These are phyloP conservation scores for Bedellia somnulentella DNA, from an alignment of 2,888 invertebrate genomes.

Conservation along the genomic window DNA sequence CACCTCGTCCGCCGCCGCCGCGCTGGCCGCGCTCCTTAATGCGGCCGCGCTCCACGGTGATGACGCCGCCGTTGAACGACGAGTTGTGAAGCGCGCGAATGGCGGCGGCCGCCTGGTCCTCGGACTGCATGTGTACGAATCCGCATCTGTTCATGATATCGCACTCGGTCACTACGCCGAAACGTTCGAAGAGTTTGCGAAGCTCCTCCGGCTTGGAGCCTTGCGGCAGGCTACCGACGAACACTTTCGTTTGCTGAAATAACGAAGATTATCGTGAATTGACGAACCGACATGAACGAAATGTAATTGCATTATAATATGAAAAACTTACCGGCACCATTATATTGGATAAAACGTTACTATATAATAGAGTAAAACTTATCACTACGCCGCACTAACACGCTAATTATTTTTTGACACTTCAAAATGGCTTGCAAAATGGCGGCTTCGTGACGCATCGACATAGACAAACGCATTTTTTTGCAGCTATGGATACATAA, in stretches of 20 bases:
- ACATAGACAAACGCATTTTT: too few species aligned
- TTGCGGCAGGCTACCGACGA: conserved; percentile 89
- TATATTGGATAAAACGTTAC: too few species aligned
- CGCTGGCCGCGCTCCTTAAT: conserved; percentile 70
- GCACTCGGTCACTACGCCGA: conserved; percentile 88
- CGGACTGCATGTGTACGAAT: conserved; percentile 88
- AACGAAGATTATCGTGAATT: conserved; percentile 4
- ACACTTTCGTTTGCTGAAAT: conserved; percentile 79
- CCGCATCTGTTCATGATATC: conserved; percentile 94
- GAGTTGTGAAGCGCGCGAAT: conserved; percentile 79
- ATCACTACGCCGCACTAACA: not conserved
- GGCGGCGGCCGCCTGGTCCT: conserved; percentile 79
- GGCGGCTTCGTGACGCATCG: conserved; percentile 7
- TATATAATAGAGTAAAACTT: too few species aligned
- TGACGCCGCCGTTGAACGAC: conserved; percentile 80
- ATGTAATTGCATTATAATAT: conserved; percentile 11
- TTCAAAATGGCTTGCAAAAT: conserved; percentile 8
- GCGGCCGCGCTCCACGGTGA: conserved; percentile 82
- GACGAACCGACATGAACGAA: conserved; percentile 8
- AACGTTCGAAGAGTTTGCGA: conserved; percentile 79
- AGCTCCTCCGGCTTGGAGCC: conserved; percentile 83
- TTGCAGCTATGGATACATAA: too few species aligned
- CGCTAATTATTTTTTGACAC: too few species aligned
- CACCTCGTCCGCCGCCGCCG: conserved; percentile 47
- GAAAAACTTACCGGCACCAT: conserved; percentile 56